These are phyloP conservation scores for Petaurus breviceps DNA, from an alignment of 2,113 vertebrate genomes.

Conservation along the genomic window DNA sequence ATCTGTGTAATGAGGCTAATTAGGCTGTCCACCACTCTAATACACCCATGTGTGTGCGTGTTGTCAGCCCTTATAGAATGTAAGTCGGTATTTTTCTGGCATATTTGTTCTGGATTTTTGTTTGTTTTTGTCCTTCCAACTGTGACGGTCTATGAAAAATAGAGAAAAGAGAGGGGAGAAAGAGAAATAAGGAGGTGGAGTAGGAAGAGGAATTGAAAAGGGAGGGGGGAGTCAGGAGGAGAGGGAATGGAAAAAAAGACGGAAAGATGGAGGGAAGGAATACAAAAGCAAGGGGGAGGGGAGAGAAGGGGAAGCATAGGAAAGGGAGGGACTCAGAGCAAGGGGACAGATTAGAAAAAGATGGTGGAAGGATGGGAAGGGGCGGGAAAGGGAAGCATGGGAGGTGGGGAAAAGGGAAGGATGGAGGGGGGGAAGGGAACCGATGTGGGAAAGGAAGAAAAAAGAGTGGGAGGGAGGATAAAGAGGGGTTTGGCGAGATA, in stretches of 20 bases:
- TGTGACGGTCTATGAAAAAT: background rate
- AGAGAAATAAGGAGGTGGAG: too few species aligned
- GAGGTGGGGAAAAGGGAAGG: too few species aligned
- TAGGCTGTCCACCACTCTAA: background rate
- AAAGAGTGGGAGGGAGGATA: background rate
- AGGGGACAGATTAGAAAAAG: background rate
- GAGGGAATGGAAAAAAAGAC: background rate
- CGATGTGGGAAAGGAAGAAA: background rate
- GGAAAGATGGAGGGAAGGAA: background rate
- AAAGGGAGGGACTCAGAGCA: background rate
- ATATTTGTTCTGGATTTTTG: background rate
- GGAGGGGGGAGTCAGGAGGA: too few species aligned
- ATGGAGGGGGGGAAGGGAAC: background rate
- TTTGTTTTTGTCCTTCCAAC: background rate
- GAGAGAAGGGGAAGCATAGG: background rate
- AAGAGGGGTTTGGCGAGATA: background rate
- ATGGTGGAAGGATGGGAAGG: background rate
- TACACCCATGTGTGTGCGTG: too few species aligned
- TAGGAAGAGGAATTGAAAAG: too few species aligned
- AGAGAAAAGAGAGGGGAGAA: background rate
- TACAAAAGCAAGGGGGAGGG: background rate
- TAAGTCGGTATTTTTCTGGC: background rate
- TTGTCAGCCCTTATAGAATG: background rate
- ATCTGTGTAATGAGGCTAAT: background rate
- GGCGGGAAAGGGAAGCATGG: too few species aligned